phyloP scores from a whole-genome alignment of 2,113 vertebrate genomes.

The Carlito syrichta region DNA sequence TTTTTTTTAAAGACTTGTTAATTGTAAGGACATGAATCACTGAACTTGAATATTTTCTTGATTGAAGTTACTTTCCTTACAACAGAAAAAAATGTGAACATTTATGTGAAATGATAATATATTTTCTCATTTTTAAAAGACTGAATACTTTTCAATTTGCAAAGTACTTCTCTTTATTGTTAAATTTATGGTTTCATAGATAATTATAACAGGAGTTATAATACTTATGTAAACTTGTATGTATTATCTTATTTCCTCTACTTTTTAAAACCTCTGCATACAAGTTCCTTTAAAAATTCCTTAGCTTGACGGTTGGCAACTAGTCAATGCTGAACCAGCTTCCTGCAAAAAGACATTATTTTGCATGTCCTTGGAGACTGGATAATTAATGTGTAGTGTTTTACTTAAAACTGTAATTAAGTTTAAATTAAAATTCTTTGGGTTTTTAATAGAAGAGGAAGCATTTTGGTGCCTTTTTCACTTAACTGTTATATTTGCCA shows the following conservation, averaged over 20 bases:
- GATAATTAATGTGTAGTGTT: constrained; percentile 63
- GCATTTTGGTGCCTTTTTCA: constrained; percentile 56
- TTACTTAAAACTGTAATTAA: constrained; percentile 73
- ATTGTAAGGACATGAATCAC: neutral
- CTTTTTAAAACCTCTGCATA: constrained; percentile 43
- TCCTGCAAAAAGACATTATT: constrained; percentile 57
- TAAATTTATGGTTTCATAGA: constrained; percentile 7
- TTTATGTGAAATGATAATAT: constrained; percentile 20
- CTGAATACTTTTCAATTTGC: constrained; percentile 8
- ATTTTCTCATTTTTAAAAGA: constrained; percentile 19
- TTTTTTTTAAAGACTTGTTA: neutral
- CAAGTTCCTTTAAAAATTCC: constrained; percentile 57
- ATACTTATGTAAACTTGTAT: constrained; percentile 28
- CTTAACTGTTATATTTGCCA: constrained; percentile 61
- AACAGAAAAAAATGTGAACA: neutral
- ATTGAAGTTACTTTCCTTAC: neutral
- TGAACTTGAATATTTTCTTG: constrained; percentile 30
- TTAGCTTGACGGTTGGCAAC: constrained; percentile 44
- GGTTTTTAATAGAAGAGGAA: constrained; percentile 66
- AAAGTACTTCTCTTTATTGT: constrained; percentile 20
- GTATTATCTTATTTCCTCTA: constrained; percentile 46
- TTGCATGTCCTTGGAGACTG: constrained; percentile 63
- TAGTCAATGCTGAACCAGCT: constrained; percentile 54
- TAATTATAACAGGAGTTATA: constrained; percentile 22
- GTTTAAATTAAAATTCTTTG: constrained; percentile 76